Conservation (phyloP, 64 coral and sea anemone genomes). For the Stichodactyla mertensii region DNA sequence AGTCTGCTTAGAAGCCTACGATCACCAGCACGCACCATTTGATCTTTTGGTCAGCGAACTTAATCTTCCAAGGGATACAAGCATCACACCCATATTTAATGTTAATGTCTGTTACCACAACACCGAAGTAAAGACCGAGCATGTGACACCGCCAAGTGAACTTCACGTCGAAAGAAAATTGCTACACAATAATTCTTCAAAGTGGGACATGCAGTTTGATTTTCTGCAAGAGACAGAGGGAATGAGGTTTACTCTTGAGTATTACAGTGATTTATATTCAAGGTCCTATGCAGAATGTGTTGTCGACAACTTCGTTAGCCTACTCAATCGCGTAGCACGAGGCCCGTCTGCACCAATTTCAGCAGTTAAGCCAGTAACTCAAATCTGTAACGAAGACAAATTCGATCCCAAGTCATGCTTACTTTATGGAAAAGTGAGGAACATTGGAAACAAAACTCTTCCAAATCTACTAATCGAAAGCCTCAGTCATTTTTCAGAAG, state of each 20-base stretch:
- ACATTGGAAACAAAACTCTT: background rate
- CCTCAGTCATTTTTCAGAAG: background rate
- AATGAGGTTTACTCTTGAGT: background rate
- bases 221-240: background rate
- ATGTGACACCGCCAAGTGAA: background rate
- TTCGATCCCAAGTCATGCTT: background rate
- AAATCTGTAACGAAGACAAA: background rate
- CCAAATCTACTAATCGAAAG: background rate
- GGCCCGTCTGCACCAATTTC: background rate
- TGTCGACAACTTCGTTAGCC: background rate
- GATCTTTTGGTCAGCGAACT: background rate
- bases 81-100: conserved; percentile 9
- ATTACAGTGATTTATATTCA: background rate
- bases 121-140: background rate
- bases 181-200: background rate
- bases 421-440: background rate
- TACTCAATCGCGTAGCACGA: background rate
- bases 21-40: background rate
- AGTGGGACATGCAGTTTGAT: conserved; percentile 8
- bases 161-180: background rate
- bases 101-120: conserved; percentile 3
- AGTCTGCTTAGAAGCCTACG: background rate
- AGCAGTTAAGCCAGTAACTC: background rate
- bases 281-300: background rate
- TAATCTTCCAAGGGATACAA: background rate